Evolutionary conservation across 2,888 invertebrate species (phyloP).

Genomic region (Bombylius major): DNA sequence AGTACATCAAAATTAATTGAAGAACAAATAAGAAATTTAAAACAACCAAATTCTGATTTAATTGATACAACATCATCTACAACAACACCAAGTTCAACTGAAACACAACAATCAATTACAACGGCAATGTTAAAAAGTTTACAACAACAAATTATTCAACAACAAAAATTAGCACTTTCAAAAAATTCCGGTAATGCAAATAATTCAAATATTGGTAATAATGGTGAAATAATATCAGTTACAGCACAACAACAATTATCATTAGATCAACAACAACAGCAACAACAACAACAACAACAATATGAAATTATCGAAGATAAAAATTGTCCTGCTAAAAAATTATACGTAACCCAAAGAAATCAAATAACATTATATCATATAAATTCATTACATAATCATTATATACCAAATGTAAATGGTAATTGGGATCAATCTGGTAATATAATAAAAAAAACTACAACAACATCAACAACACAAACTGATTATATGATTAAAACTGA

Average conservation of each 20-base stretch:
- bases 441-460: background rate
- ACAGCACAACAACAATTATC: background rate
- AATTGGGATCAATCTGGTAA: constrained; percentile 35
- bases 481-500: background rate
- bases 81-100: background rate
- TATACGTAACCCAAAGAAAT: constrained; percentile 27
- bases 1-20: background rate
- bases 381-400: constrained; percentile 42
- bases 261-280: background rate
- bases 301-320: constrained; percentile 26
- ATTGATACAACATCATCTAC: background rate
- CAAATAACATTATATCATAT: constrained; percentile 39
- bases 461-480: background rate
- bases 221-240: background rate
- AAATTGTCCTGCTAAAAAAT: constrained; percentile 27
- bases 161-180: background rate
- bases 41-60: background rate
- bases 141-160: background rate
- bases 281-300: constrained; percentile 16
- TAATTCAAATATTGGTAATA: too few relatives aligned
- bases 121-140: background rate
- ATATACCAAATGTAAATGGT: constrained; percentile 47
- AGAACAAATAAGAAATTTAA: background rate
- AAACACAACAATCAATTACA: background rate
- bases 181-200: background rate